Base-by-base conservation (phyloP, 2,113 vertebrate genomes). In the Haemorhous mexicanus region DNA sequence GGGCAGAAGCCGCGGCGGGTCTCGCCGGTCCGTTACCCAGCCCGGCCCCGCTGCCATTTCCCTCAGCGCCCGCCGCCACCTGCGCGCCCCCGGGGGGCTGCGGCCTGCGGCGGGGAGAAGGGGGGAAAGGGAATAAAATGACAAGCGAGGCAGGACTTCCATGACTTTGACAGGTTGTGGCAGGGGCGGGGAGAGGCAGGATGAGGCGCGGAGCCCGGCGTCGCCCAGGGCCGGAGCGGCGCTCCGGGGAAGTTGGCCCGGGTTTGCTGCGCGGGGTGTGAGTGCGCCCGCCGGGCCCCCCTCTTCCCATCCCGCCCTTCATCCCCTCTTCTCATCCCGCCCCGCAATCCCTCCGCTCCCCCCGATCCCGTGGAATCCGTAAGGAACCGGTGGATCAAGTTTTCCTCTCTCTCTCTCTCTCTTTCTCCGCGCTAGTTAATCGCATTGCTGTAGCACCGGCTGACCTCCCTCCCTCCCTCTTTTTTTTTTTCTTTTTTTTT, bases 361-460 rank as follows among this genome's bases (percentile, higher is more conserved):
- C 93, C 91, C 91, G 91, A 96, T 96, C 96, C 94, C 93, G 76
- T 96, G 96, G 98, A 97, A 98, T 98, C 98, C 97, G 98, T 98
- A 98, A 98, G 98, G 98, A 99, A 99, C 99, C 99, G 99, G 99
- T 99, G 99, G 98, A 99, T 99, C 99, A 99, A 99, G 99, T 99
- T 99, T 95, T 99, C 98, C 98, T 98, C 97, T 98, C 55, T 56
- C 55, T 56, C 53, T 55, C 53, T 55, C 30, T 14, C 49, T 69
- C 98, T 97, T 98, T 98, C 84, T 52, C 84, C 47, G 59, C 49
- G 85, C 97, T 97, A 92, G 97, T 98, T 98, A 98, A 98, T 98
- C 98, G 96, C 97, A 97, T 97, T 97, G 97, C 97, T 97, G 96
- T 96, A 96, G 96, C 97, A 97, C 97, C 96, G 98, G 97, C 98